A percentile compares a stretch with the other conserved stretches of the same genome.
Evolutionary conservation across 2,888 invertebrate genomes (phyloP).

Genomic region (Macrophya alboannulata): DNA sequence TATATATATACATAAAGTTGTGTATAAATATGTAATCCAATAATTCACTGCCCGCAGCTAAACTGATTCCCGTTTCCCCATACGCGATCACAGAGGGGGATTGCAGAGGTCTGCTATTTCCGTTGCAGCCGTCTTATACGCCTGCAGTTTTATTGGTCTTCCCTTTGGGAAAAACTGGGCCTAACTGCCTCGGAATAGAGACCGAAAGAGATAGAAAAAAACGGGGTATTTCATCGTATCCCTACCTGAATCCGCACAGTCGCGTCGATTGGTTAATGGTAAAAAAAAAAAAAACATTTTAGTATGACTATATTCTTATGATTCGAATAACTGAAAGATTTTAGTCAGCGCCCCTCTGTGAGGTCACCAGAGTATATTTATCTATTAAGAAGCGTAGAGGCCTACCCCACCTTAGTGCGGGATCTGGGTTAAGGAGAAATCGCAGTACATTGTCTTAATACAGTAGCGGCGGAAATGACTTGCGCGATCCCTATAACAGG

Average conservation of each 20-base stretch:
- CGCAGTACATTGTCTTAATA: slow-evolving; percentile 38
- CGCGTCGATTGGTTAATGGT: not conserved
- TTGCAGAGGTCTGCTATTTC: slow-evolving; percentile 48
- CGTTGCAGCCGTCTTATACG: slow-evolving; percentile 12
- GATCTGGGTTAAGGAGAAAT: slow-evolving; percentile 51
- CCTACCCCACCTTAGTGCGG: slow-evolving; percentile 32
- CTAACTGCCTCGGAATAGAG: not conserved
- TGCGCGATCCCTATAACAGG: not conserved
- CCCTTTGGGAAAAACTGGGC: slow-evolving; percentile 25
- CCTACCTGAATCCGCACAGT: slow-evolving; percentile 6
- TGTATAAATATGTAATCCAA: slow-evolving; percentile 50
- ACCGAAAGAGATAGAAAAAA: not conserved
- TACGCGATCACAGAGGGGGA: slow-evolving; percentile 1
- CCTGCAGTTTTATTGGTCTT: not conserved
- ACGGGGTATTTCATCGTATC: slow-evolving; percentile 1
- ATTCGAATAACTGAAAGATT: slow-evolving; percentile 44
- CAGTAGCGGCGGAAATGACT: slow-evolving; percentile 15
- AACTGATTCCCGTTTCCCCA: slow-evolving; percentile 42
- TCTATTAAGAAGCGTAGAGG: slow-evolving; percentile 19
- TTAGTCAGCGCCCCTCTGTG: slow-evolving; percentile 45
- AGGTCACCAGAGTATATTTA: slow-evolving; percentile 52
- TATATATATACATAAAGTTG: not conserved
- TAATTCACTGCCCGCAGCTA: slow-evolving; percentile 41
- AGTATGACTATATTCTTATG: not conserved
- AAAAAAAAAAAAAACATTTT: not conserved